Evolutionary conservation across 2,888 invertebrate genomes (phyloP).

Genomic region (Reticulitermes lucifugus): DNA sequence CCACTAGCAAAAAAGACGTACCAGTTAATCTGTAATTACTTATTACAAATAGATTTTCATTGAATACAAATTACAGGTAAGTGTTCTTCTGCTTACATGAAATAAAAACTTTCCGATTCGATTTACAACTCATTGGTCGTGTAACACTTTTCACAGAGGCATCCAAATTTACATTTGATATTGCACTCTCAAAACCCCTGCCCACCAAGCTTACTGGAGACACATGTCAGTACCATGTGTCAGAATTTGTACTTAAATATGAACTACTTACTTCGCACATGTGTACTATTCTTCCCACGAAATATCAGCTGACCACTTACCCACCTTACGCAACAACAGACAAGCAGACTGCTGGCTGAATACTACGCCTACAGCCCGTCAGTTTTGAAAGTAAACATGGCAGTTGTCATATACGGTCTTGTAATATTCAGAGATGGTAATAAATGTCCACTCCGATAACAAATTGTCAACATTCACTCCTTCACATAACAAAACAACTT

Average conservation of each 20-base stretch:
- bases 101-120: neutral
- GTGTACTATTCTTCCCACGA: neutral
- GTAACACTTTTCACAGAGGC: neutral
- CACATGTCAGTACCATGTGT: neutral
- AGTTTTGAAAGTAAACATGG: neutral
- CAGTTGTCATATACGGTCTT: neutral
- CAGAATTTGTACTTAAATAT: neutral
- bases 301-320: neutral
- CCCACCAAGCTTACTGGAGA: neutral
- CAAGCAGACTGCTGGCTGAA: neutral
- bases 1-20: no score
- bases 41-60: no score
- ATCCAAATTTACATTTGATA: neutral
- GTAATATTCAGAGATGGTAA: neutral
- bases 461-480: neutral
- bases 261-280: neutral
- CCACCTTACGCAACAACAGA: neutral
- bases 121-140: neutral
- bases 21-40: no score
- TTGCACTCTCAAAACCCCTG: neutral
- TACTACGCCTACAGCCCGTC: neutral
- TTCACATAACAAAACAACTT: neutral
- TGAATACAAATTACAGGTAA: no score
- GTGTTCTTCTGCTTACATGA: neutral
- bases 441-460: neutral